Conservation (phyloP, 2,797 vertebrate species). For the Crocidura indochinensis region DNA sequence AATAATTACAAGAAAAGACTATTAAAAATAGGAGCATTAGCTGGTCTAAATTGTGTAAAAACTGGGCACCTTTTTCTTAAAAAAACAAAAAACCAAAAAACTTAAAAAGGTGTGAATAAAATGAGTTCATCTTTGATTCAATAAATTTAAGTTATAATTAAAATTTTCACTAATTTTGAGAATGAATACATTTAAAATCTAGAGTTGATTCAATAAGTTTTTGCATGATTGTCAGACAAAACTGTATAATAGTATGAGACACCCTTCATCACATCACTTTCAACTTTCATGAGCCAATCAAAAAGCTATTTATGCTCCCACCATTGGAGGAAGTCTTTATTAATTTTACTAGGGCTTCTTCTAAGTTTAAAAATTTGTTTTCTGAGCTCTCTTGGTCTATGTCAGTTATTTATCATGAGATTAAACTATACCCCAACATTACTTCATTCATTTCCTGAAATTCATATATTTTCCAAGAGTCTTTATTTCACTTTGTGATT, state of each 20-base stretch:
- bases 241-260: neutral
- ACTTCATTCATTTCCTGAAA: neutral
- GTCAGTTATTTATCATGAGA: neutral
- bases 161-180: slow-evolving; percentile 24
- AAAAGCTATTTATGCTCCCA: neutral
- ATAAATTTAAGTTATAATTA: slow-evolving; percentile 48
- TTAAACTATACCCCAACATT: neutral
- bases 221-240: neutral
- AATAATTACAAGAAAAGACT: neutral
- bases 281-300: neutral
- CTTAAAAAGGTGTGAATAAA: neutral
- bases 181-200: slow-evolving; percentile 24
- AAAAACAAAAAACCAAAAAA: neutral
- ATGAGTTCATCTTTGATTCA: slow-evolving; percentile 46
- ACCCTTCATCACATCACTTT: neutral
- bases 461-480: neutral
- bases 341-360: neutral
- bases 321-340: neutral
- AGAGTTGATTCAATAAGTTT: neutral
- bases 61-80: neutral
- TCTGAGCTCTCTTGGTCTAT: neutral
- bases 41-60: neutral
- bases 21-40: neutral
- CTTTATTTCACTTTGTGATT: neutral
- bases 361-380: neutral